Conservation (phyloP, 37 sponge, comb jelly and placozoan species). For the Beroe forskalii region DNA sequence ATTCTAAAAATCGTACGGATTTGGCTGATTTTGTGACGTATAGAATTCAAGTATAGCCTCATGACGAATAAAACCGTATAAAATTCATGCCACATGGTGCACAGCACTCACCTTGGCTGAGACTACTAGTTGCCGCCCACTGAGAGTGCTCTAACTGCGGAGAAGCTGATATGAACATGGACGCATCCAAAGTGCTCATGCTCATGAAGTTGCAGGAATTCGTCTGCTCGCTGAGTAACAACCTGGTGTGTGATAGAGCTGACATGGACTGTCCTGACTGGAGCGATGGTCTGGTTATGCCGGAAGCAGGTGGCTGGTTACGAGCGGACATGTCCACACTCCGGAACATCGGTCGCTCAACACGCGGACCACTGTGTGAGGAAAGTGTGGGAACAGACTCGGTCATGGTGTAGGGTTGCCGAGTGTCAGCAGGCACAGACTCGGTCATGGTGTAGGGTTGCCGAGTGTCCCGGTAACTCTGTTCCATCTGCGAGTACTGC, state of each 20-base stretch:
- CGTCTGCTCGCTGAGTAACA: neutral
- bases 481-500: conserved; percentile 44
- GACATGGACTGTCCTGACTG: neutral
- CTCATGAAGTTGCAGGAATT: conserved; percentile 22
- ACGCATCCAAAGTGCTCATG: conserved; percentile 59
- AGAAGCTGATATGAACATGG: conserved; percentile 42
- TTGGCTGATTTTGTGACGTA: no score
- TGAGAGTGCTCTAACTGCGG: conserved; percentile 35
- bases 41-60: no score
- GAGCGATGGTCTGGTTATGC: neutral
- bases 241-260: neutral
- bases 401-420: conserved; percentile 19
- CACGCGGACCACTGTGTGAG: neutral
- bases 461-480: conserved; percentile 47
- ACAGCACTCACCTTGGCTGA: conserved; percentile 53
- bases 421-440: neutral
- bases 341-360: no score
- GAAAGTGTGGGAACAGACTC: neutral
- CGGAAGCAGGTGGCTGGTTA: neutral
- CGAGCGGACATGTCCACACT: neutral
- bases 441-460: conserved; percentile 8
- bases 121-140: conserved; percentile 51
- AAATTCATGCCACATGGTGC: no score
- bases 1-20: no score
- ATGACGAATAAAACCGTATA: no score